Percentiles rank a stretch among this genome's conserved stretches.
Conservation (phyloP, 1,140 invertebrate genomes). For the Solenopsis invicta region DNA sequence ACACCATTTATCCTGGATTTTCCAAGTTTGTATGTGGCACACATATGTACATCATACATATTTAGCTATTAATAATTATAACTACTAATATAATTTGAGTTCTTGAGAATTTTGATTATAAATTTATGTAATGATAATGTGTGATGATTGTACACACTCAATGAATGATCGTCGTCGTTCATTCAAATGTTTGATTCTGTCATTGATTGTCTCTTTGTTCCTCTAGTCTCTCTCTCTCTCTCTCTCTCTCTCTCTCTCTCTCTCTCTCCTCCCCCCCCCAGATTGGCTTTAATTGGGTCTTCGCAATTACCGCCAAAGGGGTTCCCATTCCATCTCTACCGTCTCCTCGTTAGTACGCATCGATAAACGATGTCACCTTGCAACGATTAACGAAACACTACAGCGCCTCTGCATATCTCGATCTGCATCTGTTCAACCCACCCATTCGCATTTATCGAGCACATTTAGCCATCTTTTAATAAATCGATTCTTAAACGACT, state of each 20-base stretch:
- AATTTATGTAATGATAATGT: slow-evolving; percentile 10
- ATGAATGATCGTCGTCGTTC: slow-evolving; percentile 64
- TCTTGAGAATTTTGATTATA: background rate
- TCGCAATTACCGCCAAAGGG: slow-evolving; percentile 69
- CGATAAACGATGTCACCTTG: slow-evolving; percentile 72
- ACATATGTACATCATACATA: background rate
- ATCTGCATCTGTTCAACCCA: slow-evolving; percentile 54
- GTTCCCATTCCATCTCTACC: slow-evolving; percentile 20
- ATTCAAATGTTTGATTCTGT: slow-evolving; percentile 65
- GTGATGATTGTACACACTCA: slow-evolving; percentile 54
- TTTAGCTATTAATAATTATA: slow-evolving; percentile 7
- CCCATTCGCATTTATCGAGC: slow-evolving; percentile 5
- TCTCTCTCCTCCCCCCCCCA: slow-evolving; percentile 26
- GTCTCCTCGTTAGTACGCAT: slow-evolving; percentile 66
- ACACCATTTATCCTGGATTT: slow-evolving; percentile 41
- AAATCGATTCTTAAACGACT: background rate
- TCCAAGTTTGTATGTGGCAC: background rate
- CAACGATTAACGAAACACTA: slow-evolving; percentile 73
- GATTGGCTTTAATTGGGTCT: slow-evolving; percentile 77
- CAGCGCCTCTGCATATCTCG: slow-evolving; percentile 60
- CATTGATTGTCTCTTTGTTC: slow-evolving; percentile 57
- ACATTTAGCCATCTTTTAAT: background rate
- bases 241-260: slow-evolving; percentile 12
- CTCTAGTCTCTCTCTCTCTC: slow-evolving; percentile 39
- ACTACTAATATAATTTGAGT: background rate